Base-by-base conservation (phyloP, 2,113 vertebrate genomes). In the Spermophilus dauricus region DNA sequence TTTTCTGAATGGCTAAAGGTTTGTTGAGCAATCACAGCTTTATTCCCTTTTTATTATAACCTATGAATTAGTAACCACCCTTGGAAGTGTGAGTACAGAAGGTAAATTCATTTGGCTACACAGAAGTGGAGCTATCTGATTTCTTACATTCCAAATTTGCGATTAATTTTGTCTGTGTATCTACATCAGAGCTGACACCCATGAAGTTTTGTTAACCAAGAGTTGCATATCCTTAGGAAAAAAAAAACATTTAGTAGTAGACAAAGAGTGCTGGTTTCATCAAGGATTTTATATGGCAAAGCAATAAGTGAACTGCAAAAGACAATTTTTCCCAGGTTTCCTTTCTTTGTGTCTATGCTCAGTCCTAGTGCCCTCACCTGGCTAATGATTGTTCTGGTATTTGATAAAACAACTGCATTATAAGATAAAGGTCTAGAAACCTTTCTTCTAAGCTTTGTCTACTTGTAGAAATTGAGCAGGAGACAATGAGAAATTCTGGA, bases 381-480 rank as follows among this genome's bases (percentile, higher is more conserved):
- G 48, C 61, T 80, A 75, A 67, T 16, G 61, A 89, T 13, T 88
- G 30, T 37, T 69, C 67, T 72, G 67, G 48, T 77, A 86, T 85
- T 87, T 91, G 77, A 94, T 42, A 93, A 96, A 96, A 90, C 20
- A 83, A 70, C 42, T 86, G 53, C n/a, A 18, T 65, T 91, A 8
- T 39, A 80, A 65, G 93, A 95, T 65, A 89, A 92, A 94, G 77
- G 96, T 51, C 85, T 90, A 83, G 53, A 94, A 75, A 89, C 12
- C 37, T 65, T 83, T 65, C 51, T 83, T 70, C 65, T 89, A 63
- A 93, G 75, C 34, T 84, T 73, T 96, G 77, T 37, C 65, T 69
- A 58, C 26, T 70, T 95, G 82, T 32, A 78, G 73, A 92, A 83
- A 97, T 58, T 42, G 20, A 65, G 61, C 45, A 83, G 9, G 70